These are phyloP conservation scores for Paracentrotus lividus DNA, from an alignment of 53 echinoderm and acorn worm genomes.

Conservation along the genomic window DNA sequence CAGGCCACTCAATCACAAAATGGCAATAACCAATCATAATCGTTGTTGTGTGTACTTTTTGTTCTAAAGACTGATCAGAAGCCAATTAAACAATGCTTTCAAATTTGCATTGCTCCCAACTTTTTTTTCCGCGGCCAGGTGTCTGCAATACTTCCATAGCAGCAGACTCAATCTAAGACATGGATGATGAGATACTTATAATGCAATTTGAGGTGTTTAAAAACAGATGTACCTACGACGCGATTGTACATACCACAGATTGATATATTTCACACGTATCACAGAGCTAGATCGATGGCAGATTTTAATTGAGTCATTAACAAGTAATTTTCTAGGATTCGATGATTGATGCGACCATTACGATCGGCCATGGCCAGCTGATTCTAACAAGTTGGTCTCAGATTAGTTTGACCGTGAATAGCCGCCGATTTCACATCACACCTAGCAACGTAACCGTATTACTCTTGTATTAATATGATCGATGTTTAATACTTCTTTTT, in stretches of 20 bases:
- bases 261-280: not conserved
- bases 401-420: slow-evolving; percentile 30
- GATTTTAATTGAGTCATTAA: slow-evolving; percentile 38
- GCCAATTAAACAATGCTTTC: too few species aligned
- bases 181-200: not conserved
- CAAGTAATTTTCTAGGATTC: slow-evolving; percentile 15
- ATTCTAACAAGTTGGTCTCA: slow-evolving; percentile 15
- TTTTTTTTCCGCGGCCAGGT: too few species aligned
- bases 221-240: not conserved
- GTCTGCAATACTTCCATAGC: not conserved
- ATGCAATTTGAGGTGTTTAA: too few species aligned
- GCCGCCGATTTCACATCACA: not conserved
- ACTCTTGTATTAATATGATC: not conserved
- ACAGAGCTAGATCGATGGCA: not conserved
- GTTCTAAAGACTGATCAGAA: too few species aligned
- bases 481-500: not conserved
- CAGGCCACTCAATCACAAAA: too few species aligned
- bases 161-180: not conserved
- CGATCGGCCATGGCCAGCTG: not conserved
- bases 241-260: slow-evolving; percentile 9
- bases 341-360: slow-evolving; percentile 45
- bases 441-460: not conserved
- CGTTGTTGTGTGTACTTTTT: too few species aligned
- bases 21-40: too few species aligned
- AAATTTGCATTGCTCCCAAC: too few species aligned